Base-by-base conservation (phyloP, 2,888 invertebrate genomes). In the Melanostoma mellinum region DNA sequence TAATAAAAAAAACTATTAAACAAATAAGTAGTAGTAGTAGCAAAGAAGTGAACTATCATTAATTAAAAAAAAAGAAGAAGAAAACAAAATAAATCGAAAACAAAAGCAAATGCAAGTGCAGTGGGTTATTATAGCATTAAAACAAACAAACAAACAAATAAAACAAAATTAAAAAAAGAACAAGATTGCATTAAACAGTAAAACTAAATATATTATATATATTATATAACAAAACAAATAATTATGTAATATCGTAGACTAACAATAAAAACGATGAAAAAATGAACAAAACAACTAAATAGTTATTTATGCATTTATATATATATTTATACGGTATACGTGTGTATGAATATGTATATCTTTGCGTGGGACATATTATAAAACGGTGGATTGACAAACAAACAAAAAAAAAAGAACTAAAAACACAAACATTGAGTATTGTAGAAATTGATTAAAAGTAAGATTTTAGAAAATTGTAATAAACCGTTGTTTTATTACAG, bases 391-490 rank as follows among this genome's bases (percentile, higher is more conserved):
- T 72, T 60, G 58, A 78, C 71, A 60, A 36, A 60, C 42, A 65
- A 38, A 48, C 40, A 36, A 60, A 56, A 77, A 10, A 56, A 77
- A 36, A 44, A 42, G 36, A 76, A 76, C 65, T 38, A 77, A 65
- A 74, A 67, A 77, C 60, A 68, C 46, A 82, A 82, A 67, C 72
- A 56, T 82, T 84, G 74, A 84, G 81, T 85, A 86, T 85, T 86
- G 85, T 86, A 86, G 85, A 85, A 80, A 85, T 85, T 86, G 85
- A 86, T 77, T 86, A 86, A 85, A 85, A 80, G 79, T 86, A 85
- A 86, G 86, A 86, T 86, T 86, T 86, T 86, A 86, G 86, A 86
- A 85, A 86, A 86, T 86, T 86, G 82, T 84, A 84, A 78, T 65
- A 84, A 78, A 69, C 38, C 6, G 10, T 61, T 77, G 81, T 82